A percentile compares a stretch with the other conserved stretches of the same genome.
These are phyloP conservation scores for Catamblyrhynchus diadema DNA, from an alignment of 2,797 vertebrate genomes.

Conservation along the genomic window DNA sequence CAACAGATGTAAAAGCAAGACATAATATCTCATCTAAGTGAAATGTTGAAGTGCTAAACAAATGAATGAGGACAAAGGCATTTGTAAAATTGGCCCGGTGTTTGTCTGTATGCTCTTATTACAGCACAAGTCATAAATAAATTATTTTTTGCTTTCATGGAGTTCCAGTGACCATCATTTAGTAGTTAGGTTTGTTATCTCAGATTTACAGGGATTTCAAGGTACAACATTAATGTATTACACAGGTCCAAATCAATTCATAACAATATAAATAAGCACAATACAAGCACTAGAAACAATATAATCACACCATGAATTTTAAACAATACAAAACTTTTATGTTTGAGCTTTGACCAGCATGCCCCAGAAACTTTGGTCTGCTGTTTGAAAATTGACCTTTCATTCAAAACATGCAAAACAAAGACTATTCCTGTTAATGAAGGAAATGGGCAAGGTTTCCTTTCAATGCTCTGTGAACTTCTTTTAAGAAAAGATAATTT, in stretches of 20 bases:
- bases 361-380: not conserved
- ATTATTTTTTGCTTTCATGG: not conserved
- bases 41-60: not conserved
- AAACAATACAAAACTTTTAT: not conserved
- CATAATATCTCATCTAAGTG: not conserved
- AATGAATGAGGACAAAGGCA: not conserved
- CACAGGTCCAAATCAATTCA: not conserved
- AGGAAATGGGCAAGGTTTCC: constrained; percentile 48
- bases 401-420: not conserved
- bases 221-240: not conserved
- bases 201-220: not conserved
- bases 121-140: not conserved
- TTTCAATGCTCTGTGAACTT: not conserved
- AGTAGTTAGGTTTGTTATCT: not conserved
- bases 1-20: not conserved
- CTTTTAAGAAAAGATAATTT: not conserved
- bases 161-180: not conserved
- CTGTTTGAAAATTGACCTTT: not conserved
- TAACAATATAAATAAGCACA: not conserved
- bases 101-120: not conserved
- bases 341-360: not conserved
- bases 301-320: not conserved
- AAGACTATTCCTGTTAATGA: not conserved
- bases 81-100: not conserved
- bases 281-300: not conserved